These are phyloP conservation scores for Enteromius mattozi DNA, from an alignment of 2,797 vertebrate species.

Conservation along the genomic window DNA sequence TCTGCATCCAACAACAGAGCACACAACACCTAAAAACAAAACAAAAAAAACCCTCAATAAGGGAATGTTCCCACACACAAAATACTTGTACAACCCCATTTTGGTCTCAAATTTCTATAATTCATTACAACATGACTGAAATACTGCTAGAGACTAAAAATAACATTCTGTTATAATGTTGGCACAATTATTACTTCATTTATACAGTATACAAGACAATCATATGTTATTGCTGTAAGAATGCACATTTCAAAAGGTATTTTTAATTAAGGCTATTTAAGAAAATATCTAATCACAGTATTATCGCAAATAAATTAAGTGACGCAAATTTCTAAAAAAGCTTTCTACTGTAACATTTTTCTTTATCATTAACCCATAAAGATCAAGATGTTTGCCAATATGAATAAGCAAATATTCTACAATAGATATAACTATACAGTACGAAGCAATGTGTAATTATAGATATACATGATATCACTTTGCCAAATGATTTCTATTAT, in stretches of 20 bases:
- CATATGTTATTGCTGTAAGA: slow-evolving; percentile 9
- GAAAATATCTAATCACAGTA: not conserved
- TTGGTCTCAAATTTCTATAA: not conserved
- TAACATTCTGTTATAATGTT: not conserved
- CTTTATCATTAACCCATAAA: not conserved
- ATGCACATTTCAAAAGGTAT: not conserved
- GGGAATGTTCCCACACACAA: not conserved
- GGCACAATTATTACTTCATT: not conserved
- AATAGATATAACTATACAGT: not conserved
- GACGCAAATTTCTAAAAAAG: not conserved
- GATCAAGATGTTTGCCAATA: not conserved
- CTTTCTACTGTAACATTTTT: not conserved
- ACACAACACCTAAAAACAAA: not conserved
- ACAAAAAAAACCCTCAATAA: not conserved
- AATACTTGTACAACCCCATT: not conserved
- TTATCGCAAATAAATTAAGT: not conserved
- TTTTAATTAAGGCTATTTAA: not conserved
- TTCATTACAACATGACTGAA: not conserved
- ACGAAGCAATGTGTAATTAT: not conserved
- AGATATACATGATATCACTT: not conserved
- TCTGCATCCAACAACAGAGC: not conserved
- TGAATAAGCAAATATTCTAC: not conserved
- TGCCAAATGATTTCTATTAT: too few species aligned
- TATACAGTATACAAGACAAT: not conserved
- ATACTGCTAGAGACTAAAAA: not conserved